Base-by-base conservation (phyloP, 2,888 invertebrate genomes). In the Dryomyza anilis region DNA sequence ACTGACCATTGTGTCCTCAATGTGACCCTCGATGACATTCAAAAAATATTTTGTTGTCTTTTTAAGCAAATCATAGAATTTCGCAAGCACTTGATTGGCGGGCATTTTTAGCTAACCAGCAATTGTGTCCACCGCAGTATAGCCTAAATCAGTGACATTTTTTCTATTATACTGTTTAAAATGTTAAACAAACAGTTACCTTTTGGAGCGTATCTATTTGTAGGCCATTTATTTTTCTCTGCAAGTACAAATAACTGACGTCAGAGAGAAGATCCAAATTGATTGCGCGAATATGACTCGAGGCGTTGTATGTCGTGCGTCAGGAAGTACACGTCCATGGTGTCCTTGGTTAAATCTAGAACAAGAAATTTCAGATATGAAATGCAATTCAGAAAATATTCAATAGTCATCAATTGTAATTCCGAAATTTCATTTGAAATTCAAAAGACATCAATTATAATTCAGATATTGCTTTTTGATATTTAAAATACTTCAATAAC, bases 281-380 rank as follows among this genome's bases (percentile, higher is more conserved):
- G 90, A 82, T 98, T 97, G 19, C 92, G 89, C 33, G 93, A 87
- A 83, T 98, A 99, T 77, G 93, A 87, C 81, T 97, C 95, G 60
- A 99, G 83, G 2, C 98, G 87, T 75, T 92, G 89, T 66, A 97
- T 78, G 81, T 98, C 98, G 76, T 95, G 94, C 0, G 89, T 88
- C 0, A 93, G 89, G 36, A 98, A 85, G 69, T 90, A 86, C 1
- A 88, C 85, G 64, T 90, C 88, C 63, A 98, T 84, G 70, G 90
- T 87, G 1, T 85, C 75, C 71, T 89, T 88, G 0, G 87, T 86
- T 65, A 96, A 74, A 50, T 78, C 89, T 89, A n/a, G 21, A 19
- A 53, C 36, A 27, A 23, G 27, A 45, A 19, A 43, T 5, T n/a
- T n/a, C n/a, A n/a, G n/a, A n/a, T n/a, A n/a, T n/a, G n/a, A n/a